Evolutionary conservation across 1,140 invertebrate genomes (phyloP), one percentile per base, ranked within the genome.

Genomic region (Callitettix versicolor): DNA sequence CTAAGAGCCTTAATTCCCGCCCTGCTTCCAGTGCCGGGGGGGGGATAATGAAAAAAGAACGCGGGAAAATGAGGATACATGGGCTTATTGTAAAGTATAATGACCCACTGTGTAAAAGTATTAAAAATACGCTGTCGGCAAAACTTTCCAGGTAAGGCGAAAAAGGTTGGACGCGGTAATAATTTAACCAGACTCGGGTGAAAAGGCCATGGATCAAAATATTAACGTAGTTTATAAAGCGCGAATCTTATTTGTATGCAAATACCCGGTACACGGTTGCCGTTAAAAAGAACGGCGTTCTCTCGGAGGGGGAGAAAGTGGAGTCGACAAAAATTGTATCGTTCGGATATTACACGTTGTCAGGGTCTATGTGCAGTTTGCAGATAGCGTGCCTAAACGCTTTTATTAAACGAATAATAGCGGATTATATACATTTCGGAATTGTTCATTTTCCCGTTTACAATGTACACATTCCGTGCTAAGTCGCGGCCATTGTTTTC

Each of bases 51-150:
- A 57, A 57, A 57, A 53, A 43, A 52, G 44, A 57, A 50, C 42
- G 50, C 41, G 55, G 50, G 51, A 57, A 56, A 57, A 52, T 34
- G 48, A 41, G 55, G 44, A 52, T 57, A 57, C 55, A 57, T 40
- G 55, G 42, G 34, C 55, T 57, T 57, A 57, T 57, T 57, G 55
- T 57, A 57, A 57, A 57, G 55, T 57, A 51, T 57, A 57, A 57
- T 57, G 55, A 57, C 55, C 26, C 47, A 20, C 49, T 30, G 55
- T 57, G 55, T 57, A 57, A 57, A 52, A 52, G 55, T 57, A 52
- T 57, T 57, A 57, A 57, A 52, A 52, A 51, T 36, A 44, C 49
- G 26, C 51, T 34, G 26, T 43, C 26, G 18, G 53, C 3, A 20
- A 42, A 42, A 42, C 3, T 42, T 42, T 42, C 3, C 40, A 9